Base-by-base conservation (phyloP, 2,113 vertebrate genomes). In the Heliornis fulica region DNA sequence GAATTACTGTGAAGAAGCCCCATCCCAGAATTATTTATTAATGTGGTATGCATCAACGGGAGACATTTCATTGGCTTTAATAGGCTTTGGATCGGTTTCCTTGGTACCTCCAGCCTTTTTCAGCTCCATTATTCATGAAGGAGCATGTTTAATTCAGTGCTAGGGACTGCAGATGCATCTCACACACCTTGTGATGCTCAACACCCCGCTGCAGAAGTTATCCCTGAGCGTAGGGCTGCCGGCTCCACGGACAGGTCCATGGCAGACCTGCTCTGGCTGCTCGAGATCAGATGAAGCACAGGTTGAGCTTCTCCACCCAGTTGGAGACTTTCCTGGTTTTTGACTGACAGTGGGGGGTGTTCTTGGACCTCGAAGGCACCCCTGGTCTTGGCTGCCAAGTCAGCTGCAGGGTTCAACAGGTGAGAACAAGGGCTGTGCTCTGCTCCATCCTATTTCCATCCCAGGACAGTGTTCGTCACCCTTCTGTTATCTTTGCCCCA, bases 191-290 rank as follows among this genome's bases (percentile, higher is more conserved):
- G 83, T 29, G 83, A 56, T 0, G 4, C 60, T 57, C 2, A 1
- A 1, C 9, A 34, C 41, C 12, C 7, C 4, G 59, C 29, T 64
- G 17, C 50, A 28, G 64, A 53, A 64, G 43, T 60, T 36, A 36
- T 71, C 45, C 51, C 43, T 6, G 1, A 45, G 48, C 45, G 53
- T 4, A 41, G 25, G 26, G 18, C 65, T 83, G 75, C 56, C 77
- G 53, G 20, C 3, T 20, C 0, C 0, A 0, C 6, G 34, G 21
- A 9, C 0, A 1, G 20, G 26, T 21, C 34, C 12, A 0, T 0
- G 21, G 41, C 85, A 63, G 15, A 16, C 0, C 2, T 68, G 4
- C 51, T 36, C 34, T 65, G 63, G 26, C 4, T 43, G n/a, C 53
- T n/a, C 0, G 1, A 20, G 45, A 20, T 56, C 56, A 5, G n/a